Percentiles rank a stretch among this genome's conserved stretches.
These are phyloP conservation scores for Macroramphosus scolopax DNA, from an alignment of 2,797 vertebrate genomes.

Conservation along the genomic window DNA sequence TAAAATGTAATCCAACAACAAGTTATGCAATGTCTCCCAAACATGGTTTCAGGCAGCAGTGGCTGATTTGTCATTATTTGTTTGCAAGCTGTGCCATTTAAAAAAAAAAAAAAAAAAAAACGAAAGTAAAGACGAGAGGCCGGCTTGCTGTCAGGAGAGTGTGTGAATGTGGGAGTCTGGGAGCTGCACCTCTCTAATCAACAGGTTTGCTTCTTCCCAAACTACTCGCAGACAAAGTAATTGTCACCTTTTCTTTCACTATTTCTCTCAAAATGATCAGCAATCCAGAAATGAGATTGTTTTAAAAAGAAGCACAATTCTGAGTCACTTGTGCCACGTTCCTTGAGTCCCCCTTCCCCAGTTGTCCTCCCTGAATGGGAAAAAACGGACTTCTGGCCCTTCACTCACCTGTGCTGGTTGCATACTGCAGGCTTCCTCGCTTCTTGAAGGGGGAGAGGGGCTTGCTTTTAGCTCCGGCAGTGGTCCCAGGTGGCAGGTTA, in stretches of 20 bases:
- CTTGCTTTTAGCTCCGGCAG: constrained; percentile 61
- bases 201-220: constrained; percentile 62
- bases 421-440: constrained; percentile 86
- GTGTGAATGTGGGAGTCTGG: constrained; percentile 4
- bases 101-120: constrained; percentile 1
- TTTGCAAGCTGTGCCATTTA: background rate
- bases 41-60: constrained; percentile 1
- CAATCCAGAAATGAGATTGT: background rate
- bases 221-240: constrained; percentile 25
- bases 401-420: constrained; percentile 85
- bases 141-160: constrained; percentile 1
- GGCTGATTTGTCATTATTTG: background rate
- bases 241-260: background rate
- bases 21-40: constrained; percentile 10
- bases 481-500: constrained; percentile 62
- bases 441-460: constrained; percentile 86
- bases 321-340: background rate
- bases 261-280: background rate
- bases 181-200: constrained; percentile 45
- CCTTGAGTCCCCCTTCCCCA: background rate
- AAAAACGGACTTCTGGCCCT: constrained; percentile 4
- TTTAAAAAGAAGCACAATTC: background rate
- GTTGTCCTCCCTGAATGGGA: no score
- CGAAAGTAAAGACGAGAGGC: background rate
- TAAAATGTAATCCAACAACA: no score